phyloP scores from a whole-genome alignment of 1,140 invertebrate species.

The Drosophila ficusphila region DNA sequence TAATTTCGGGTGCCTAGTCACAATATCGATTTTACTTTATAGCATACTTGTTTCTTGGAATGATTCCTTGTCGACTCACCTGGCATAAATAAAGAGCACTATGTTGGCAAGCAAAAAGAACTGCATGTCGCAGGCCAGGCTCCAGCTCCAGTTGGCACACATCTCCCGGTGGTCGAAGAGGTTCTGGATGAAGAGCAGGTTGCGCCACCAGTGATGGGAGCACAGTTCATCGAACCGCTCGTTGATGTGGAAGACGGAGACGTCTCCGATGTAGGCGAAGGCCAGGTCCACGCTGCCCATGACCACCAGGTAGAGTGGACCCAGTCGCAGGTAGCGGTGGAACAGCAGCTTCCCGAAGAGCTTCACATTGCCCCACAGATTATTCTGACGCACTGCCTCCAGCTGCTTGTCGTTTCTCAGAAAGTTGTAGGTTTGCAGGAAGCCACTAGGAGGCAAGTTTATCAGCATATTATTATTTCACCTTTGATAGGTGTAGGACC shows the following conservation, averaged over 20 bases:
- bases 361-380: slow-evolving; percentile 54
- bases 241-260: slow-evolving; percentile 85
- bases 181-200: slow-evolving; percentile 88
- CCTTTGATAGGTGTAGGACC: too few relatives aligned
- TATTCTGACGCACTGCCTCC: slow-evolving; percentile 66
- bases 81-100: slow-evolving; percentile 85
- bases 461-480: too few relatives aligned
- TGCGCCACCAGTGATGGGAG: slow-evolving; percentile 87
- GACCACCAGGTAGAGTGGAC: slow-evolving; percentile 86
- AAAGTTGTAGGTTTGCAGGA: slow-evolving; percentile 81
- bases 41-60: too few relatives aligned
- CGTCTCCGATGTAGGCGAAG: slow-evolving; percentile 84
- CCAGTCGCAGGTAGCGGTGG: slow-evolving; percentile 84
- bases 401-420: slow-evolving; percentile 70
- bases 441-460: slow-evolving; percentile 75
- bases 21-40: too few relatives aligned
- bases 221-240: slow-evolving; percentile 85
- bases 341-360: slow-evolving; percentile 75
- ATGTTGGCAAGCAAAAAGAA: slow-evolving; percentile 87
- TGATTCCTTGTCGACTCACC: slow-evolving; percentile 75
- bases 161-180: slow-evolving; percentile 85
- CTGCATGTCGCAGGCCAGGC: slow-evolving; percentile 92
- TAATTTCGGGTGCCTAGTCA: slow-evolving; percentile 49
- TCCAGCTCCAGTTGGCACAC: slow-evolving; percentile 93
- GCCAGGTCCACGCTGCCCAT: slow-evolving; percentile 85